These are phyloP conservation scores for Eidolon dupreanum DNA, from an alignment of 2,797 vertebrate genomes.

Conservation along the genomic window DNA sequence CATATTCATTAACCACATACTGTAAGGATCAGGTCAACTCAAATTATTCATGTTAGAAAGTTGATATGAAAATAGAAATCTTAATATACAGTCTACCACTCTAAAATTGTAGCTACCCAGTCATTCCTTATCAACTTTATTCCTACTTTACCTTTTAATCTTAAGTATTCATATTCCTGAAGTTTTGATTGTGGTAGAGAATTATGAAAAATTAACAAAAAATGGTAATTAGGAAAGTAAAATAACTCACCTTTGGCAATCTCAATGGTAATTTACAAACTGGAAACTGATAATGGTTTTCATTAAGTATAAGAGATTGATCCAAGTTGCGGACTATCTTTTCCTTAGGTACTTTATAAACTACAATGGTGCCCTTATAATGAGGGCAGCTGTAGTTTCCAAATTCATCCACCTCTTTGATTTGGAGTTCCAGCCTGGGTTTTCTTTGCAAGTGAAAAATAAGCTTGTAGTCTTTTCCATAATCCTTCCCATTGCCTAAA, in stretches of 20 bases:
- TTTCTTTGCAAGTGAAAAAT: conserved; percentile 92
- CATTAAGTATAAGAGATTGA: conserved; percentile 38
- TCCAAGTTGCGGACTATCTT: conserved; percentile 83
- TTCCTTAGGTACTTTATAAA: conserved; percentile 88
- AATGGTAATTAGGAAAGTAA: background rate
- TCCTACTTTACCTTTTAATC: background rate
- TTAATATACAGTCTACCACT: background rate
- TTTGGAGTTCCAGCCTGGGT: conserved; percentile 85
- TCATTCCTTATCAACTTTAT: background rate
- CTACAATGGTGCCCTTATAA: conserved; percentile 90
- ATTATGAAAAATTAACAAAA: background rate
- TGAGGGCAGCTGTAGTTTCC: conserved; percentile 92
- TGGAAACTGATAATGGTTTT: conserved; percentile 83
- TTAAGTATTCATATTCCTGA: background rate
- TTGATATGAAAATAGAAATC: background rate
- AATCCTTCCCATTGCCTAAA: conserved; percentile 82
- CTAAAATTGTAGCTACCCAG: background rate
- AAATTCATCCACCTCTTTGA: conserved; percentile 91
- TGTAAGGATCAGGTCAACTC: background rate
- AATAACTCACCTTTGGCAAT: conserved; percentile 89
- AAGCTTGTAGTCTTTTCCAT: conserved; percentile 82
- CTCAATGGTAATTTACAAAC: conserved; percentile 90
- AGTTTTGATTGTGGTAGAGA: background rate
- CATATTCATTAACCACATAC: background rate
- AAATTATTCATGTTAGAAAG: background rate